These are phyloP conservation scores for Amblyjoppa fuscipennis DNA, from an alignment of 2,888 invertebrate species.

Conservation along the genomic window DNA sequence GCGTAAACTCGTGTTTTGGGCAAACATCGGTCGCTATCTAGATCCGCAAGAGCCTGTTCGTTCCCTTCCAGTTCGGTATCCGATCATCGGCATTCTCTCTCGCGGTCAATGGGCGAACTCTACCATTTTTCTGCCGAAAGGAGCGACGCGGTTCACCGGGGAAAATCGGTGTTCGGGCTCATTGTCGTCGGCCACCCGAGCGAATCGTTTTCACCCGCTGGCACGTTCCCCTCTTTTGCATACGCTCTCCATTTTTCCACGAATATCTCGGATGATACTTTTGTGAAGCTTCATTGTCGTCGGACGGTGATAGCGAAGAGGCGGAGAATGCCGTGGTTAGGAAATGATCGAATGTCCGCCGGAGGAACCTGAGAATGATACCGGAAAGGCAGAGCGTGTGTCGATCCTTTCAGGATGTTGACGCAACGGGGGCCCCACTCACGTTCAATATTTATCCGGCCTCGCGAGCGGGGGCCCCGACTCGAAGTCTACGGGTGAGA, in stretches of 20 bases:
- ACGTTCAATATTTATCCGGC: constrained; percentile 79
- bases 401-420: constrained; percentile 74
- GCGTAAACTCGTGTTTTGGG: constrained; percentile 57
- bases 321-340: constrained; percentile 37
- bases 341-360: constrained; percentile 51
- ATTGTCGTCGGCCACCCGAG: constrained; percentile 67
- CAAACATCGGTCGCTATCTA: constrained; percentile 52
- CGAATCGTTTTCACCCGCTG: constrained; percentile 56
- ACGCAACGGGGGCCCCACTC: constrained; percentile 72
- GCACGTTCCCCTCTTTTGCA: constrained; percentile 55
- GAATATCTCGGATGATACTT: constrained; percentile 33
- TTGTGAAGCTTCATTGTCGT: constrained; percentile 52
- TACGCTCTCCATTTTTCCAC: constrained; percentile 50
- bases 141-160: constrained; percentile 5
- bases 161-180: constrained; percentile 32
- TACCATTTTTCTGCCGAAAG: constrained; percentile 46
- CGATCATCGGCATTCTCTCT: constrained; percentile 1
- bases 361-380: constrained; percentile 42
- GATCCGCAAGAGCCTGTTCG: constrained; percentile 20
- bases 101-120: constrained; percentile 10
- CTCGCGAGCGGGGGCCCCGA: constrained; percentile 15
- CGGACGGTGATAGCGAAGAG: constrained; percentile 24
- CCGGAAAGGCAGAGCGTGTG: constrained; percentile 73
- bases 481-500: constrained; percentile 17
- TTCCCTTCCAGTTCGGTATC: neutral